Base-by-base conservation (phyloP, 1,140 invertebrate genomes). In the Aradophagus sp. region DNA sequence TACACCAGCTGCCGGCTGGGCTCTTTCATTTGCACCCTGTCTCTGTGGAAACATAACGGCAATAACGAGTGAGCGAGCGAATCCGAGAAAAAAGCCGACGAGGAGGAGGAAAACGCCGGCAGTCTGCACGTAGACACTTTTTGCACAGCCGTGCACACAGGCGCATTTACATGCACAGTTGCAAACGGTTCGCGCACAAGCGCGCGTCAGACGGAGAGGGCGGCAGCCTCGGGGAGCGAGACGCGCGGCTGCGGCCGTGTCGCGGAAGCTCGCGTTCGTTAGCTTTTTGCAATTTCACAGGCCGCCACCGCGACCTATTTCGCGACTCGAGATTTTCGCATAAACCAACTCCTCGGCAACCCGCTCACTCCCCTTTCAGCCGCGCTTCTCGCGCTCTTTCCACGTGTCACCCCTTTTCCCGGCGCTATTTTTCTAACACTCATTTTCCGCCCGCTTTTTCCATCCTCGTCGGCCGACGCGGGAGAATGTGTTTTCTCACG, bases 221-320 rank as follows among this genome's bases (percentile, higher is more conserved):
- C 13, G 31, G 20, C 14, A 17, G 17, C 11, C 4, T 16, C 12
- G 5, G 14, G 23, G 16, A 16, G 39, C 5, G 17, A n/a, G 12
- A 26, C 5, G 19, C 31, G 31, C 44, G 17, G 35, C 31, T 38
- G 45, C 26, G 61, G 41, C 35, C 41, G 52, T 34, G 66, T 53
- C 27, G 56, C 27, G 38, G 41, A 61, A 50, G 56, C 47, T 36
- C 20, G 56, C 48, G 48, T 59, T 80, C 67, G 76, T 78, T 78
- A 78, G 75, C 76, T 76, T 83, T 78, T 73, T 75, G 75, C 70
- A 75, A 78, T 77, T 80, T 78, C 73, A 80, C 73, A 72, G 68
- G 76, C 69, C 74, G 78, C 68, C 76, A 80, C 77, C 75, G 58
- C 74, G 74, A 77, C 73, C 75, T 75, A 73, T 74, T 80, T 78